These are phyloP conservation scores for Dione vanillae DNA, from an alignment of 2,888 invertebrate genomes.

Conservation along the genomic window DNA sequence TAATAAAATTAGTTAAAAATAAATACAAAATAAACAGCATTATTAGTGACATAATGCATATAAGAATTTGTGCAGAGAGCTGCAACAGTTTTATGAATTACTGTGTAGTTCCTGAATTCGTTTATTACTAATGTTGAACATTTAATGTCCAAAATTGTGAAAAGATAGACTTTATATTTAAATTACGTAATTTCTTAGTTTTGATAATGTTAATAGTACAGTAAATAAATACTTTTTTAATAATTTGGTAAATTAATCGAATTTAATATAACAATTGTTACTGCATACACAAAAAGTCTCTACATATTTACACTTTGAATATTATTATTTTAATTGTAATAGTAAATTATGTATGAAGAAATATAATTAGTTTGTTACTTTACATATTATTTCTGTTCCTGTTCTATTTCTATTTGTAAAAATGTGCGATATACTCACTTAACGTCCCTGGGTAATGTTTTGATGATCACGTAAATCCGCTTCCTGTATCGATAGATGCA, in stretches of 20 bases:
- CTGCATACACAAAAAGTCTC: background rate
- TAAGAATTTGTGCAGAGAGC: too few species aligned
- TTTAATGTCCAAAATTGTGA: too few species aligned
- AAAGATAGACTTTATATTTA: too few species aligned
- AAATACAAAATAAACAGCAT: background rate
- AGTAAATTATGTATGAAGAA: background rate
- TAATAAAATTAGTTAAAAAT: background rate
- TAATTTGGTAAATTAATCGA: background rate
- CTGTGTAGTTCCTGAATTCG: too few species aligned
- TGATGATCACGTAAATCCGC: constrained; percentile 85
- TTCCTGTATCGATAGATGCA: constrained; percentile 83
- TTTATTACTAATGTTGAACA: too few species aligned
- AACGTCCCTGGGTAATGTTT: constrained; percentile 87
- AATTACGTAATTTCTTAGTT: background rate
- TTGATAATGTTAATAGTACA: background rate
- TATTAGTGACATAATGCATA: too few species aligned
- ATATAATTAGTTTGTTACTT: background rate
- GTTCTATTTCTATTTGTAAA: background rate
- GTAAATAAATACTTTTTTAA: too few species aligned
- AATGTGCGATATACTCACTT: constrained; percentile 81
- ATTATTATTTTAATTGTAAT: background rate
- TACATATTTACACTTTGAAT: background rate
- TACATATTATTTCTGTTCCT: background rate
- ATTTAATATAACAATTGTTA: background rate
- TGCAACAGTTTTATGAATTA: too few species aligned